Evolutionary conservation across 2,888 invertebrate genomes (phyloP).

Genomic region (Saturnia japonica): DNA sequence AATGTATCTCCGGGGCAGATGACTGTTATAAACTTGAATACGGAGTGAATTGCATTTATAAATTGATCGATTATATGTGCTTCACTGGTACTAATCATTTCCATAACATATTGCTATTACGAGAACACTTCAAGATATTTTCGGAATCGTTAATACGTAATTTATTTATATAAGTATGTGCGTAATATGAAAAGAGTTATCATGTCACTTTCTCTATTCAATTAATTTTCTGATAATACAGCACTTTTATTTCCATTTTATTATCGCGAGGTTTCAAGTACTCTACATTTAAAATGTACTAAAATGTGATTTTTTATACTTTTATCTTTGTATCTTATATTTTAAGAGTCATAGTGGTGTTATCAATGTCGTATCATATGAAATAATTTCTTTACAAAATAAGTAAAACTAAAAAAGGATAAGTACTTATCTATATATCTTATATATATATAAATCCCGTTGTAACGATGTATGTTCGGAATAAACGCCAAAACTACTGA

Average conservation of each 20-base stretch:
- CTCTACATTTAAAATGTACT: background rate
- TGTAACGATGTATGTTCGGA: too few relatives aligned
- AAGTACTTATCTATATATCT: too few relatives aligned
- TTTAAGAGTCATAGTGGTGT: too few relatives aligned
- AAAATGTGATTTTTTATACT: background rate
- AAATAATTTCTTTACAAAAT: too few relatives aligned
- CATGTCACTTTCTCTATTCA: background rate
- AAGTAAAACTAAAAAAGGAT: too few relatives aligned
- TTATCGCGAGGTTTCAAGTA: background rate
- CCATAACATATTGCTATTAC: conserved; percentile 13
- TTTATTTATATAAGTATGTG: background rate
- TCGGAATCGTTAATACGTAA: background rate
- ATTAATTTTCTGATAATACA: background rate
- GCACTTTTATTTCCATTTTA: background rate
- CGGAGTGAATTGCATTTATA: conserved; percentile 20
- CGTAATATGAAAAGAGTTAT: background rate
- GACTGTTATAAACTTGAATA: conserved; percentile 19
- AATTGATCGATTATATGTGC: conserved; percentile 19
- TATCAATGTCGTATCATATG: too few relatives aligned
- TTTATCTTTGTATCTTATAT: background rate
- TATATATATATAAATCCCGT: too few relatives aligned
- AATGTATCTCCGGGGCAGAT: conserved; percentile 28
- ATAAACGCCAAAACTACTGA: too few relatives aligned
- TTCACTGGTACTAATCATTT: conserved; percentile 13
- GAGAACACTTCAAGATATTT: background rate